Evolutionary conservation across 2,113 vertebrate genomes (phyloP).

Genomic region (Baryphthengus martii): DNA sequence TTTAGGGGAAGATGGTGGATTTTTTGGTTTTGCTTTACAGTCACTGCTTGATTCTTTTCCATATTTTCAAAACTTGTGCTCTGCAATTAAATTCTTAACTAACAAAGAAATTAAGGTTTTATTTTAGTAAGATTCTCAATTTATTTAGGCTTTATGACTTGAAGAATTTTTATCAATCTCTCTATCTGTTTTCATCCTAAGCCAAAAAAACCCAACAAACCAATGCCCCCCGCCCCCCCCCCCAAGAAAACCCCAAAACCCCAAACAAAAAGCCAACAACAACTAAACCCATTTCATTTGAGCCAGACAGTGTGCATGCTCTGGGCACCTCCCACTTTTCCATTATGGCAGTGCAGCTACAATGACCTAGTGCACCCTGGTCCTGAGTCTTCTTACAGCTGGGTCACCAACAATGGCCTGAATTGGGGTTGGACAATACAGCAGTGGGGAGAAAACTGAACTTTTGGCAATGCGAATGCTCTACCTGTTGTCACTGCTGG

Average conservation of each 20-base stretch:
- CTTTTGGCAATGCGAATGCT: background rate
- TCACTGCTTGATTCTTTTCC: background rate
- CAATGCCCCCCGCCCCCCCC: background rate
- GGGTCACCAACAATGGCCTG: background rate
- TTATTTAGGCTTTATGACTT: background rate
- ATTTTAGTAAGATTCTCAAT: background rate
- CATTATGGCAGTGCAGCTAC: background rate
- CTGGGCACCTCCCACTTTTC: background rate
- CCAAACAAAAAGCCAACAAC: background rate
- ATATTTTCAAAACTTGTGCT: background rate
- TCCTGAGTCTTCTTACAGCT: background rate
- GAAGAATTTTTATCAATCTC: background rate
- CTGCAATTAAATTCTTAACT: background rate
- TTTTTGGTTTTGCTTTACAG: background rate
- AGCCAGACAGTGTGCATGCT: background rate
- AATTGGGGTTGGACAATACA: background rate
- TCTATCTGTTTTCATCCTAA: background rate
- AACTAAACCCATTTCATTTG: background rate
- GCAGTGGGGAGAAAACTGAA: background rate
- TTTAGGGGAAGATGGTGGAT: background rate
- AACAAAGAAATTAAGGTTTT: background rate
- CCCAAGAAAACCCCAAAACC: too few relatives aligned
- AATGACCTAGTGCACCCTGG: background rate
- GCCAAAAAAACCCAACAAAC: background rate
- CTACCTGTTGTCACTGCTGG: background rate